These are phyloP conservation scores for Acrocephalus arundinaceus DNA, from an alignment of 2,113 vertebrate genomes.

Conservation along the genomic window DNA sequence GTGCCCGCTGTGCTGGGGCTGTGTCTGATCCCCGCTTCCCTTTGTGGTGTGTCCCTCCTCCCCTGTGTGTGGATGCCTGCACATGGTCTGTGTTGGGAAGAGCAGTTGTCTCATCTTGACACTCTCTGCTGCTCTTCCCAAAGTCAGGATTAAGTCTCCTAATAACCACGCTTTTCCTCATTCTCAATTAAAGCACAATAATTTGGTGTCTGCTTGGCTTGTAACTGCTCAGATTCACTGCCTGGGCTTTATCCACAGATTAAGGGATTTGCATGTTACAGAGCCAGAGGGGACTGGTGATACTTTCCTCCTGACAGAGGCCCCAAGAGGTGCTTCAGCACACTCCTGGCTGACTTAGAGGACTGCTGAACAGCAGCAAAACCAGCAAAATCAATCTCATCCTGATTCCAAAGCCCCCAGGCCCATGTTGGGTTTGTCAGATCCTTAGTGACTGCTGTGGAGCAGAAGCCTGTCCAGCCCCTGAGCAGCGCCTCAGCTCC, in stretches of 20 bases:
- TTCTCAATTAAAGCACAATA: background rate
- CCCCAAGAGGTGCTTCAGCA: background rate
- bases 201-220: background rate
- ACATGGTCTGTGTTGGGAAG: background rate
- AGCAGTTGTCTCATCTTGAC: background rate
- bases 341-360: background rate
- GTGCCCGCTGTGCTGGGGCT: no score
- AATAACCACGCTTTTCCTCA: background rate
- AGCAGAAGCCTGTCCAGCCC: background rate
- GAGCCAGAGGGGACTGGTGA: background rate
- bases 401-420: background rate
- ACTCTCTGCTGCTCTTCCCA: background rate
- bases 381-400: background rate
- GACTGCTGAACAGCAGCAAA: background rate
- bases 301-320: background rate
- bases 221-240: background rate
- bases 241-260: background rate
- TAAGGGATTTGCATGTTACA: background rate
- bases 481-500: fast-evolving
- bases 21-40: background rate
- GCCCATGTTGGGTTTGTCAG: fast-evolving
- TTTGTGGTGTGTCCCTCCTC: background rate
- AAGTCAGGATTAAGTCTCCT: background rate
- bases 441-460: background rate
- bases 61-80: fast-evolving